Base-by-base conservation (phyloP, 2,888 invertebrate genomes). In the Hyposoter didymator region DNA sequence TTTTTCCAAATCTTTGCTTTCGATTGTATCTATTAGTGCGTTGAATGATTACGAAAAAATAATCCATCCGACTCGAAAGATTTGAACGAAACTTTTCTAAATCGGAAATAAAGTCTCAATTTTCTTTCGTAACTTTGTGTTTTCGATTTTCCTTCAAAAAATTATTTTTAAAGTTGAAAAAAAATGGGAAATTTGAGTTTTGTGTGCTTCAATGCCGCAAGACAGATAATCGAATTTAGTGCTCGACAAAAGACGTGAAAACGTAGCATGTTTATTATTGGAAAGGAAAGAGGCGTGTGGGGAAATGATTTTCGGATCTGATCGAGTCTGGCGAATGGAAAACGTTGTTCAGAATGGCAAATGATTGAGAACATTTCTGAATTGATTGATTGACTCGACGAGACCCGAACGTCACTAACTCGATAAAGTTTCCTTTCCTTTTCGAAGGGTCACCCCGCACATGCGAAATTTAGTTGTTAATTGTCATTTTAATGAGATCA, bases 401-500 rank as follows among this genome's bases (percentile, higher is more conserved):
- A 43, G 62, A 87, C 70, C 66, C 84, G 75, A 86, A 73, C 45
- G 64, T 59, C 59, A 62, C 64, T 84, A 78, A 81, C 59, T 86
- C 59, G 52, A 76, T 79, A 49, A 76, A 73, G 14, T 80, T 75
- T 73, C 49, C n/a, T 69, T 75, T 75, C 39, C 62, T 64, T 72
- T 17, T 14, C 45, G 17, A 0, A 39, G 14, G 32, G 55, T 79
- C 59, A 72, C 47, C 67, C 47, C 67, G 78, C 73, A 87, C 88
- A 88, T 87, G 88, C 87, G 67, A 84, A 78, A 85, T 82, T 83
- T 76, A 19, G 5, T 82, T 74, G 52, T 72, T 78, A 70, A 80
- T 82, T 70, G 45, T 78, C 52, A 66, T 72, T 59, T 78, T 74
- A 81, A 75, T 49, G 67, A 69, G 17, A 85, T 70, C 64, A 75